Evolutionary conservation across 2,113 vertebrate species (phyloP), one percentile per base, ranked within the genome.

Genomic region (Ictidomys tridecemlineatus): DNA sequence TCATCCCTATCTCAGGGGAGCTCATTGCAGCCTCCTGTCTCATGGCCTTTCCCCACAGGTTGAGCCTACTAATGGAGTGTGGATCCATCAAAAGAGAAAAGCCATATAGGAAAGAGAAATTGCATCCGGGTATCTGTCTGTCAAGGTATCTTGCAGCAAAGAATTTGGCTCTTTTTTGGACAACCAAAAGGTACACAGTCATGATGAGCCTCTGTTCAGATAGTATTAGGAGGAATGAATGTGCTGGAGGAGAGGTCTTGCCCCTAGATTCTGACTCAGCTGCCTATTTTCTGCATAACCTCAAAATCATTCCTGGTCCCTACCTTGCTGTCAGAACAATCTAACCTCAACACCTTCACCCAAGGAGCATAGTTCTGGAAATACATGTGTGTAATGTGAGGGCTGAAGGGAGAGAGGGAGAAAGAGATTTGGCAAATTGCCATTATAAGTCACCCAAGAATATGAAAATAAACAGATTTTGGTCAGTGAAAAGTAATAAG

Each of bases 61-160:
- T 56, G 48, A 51, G 11, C 13, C 45, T 63, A 45, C 32, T 26
- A 5, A n/a, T 85, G 28, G 65, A 37, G 26, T 5, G 32, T 65
- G 45, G 42, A n/a, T 63, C 37, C 20, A 10, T 22, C 20, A 61
- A 28, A 89, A 88, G 30, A 74, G 42, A 86, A 83, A 14, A 26
- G 67, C 4, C 17, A 0, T 2, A 16, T 53, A 39, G 8, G 45
- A 42, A 85, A 9, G 69, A 67, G 61, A 28, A 61, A 73, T n/a
- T 2, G 3, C n/a, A 39, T 18, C 8, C 7, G 0, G 1, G 30
- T 0, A 6, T 24, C 39, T 6, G 10, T 1, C 45, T 1, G 4
- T 1, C 8, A 65, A 34, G 51, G n/a, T 65, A 8, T 26, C 14
- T 6, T 14, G 82, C 0, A 45, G 28, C 16, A n/a, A 56, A 58